Percentiles rank a stretch among this genome's conserved stretches.
These are phyloP conservation scores for Nasonia vitripennis DNA, from an alignment of 1,140 invertebrate species.

Conservation along the genomic window DNA sequence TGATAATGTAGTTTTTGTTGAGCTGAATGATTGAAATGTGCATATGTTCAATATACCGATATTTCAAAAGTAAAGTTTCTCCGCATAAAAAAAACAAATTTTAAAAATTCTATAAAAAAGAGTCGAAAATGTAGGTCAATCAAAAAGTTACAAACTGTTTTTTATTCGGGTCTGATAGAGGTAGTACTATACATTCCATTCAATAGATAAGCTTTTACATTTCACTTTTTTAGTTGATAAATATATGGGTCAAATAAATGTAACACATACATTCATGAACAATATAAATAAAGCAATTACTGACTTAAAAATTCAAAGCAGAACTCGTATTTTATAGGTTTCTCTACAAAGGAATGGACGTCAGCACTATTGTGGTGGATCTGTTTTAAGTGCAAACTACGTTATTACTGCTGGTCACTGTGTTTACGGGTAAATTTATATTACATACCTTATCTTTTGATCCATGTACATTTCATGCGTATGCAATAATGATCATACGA, in stretches of 20 bases:
- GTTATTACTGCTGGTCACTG: conserved; percentile 2
- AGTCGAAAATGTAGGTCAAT: not conserved
- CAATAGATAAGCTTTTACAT: not conserved
- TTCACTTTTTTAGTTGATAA: not conserved
- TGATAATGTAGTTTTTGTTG: not conserved
- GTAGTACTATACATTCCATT: not conserved
- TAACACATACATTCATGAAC: too few relatives aligned
- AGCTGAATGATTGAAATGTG: not conserved
- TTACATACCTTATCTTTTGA: not conserved
- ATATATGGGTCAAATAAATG: too few relatives aligned
- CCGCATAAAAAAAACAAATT: not conserved
- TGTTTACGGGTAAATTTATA: not conserved
- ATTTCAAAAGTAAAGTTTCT: too few relatives aligned
- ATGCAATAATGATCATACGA: too few relatives aligned
- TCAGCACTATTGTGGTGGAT: conserved; percentile 13
- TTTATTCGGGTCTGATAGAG: not conserved
- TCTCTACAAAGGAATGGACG: not conserved
- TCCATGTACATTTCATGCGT: not conserved
- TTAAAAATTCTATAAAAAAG: not conserved
- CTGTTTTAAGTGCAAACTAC: not conserved
- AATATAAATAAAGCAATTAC: too few relatives aligned
- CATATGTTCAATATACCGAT: not conserved
- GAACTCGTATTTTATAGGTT: not conserved
- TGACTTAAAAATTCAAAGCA: too few relatives aligned
- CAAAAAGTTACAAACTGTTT: not conserved